Percentiles rank a stretch among this genome's conserved stretches.
phyloP scores from a whole-genome alignment of 2,888 invertebrate genomes.

The Teleiodes luculella region DNA sequence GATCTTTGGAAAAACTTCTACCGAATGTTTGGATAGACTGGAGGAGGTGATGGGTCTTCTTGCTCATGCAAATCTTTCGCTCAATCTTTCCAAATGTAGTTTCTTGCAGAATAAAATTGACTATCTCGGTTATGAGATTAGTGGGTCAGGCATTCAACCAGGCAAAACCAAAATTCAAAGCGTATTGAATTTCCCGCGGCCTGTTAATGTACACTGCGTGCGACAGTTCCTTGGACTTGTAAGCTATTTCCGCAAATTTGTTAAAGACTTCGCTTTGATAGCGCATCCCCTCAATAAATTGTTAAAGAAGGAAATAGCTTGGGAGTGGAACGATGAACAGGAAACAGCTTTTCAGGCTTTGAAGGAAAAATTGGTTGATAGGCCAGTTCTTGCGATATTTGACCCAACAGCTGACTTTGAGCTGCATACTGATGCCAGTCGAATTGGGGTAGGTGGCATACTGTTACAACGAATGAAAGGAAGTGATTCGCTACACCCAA shows the following conservation, averaged over 20 bases:
- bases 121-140: conserved; percentile 12
- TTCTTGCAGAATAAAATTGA: conserved; percentile 4
- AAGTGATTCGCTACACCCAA: neutral
- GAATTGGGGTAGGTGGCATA: conserved; percentile 21
- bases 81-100: conserved; percentile 3
- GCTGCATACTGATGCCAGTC: conserved; percentile 26
- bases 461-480: neutral
- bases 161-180: conserved; percentile 16
- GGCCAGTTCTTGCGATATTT: conserved; percentile 7
- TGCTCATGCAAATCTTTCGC: neutral
- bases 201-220: conserved; percentile 15
- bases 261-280: conserved; percentile 16
- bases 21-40: neutral
- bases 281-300: conserved; percentile 18
- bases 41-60: conserved; percentile 16
- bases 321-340: conserved; percentile 20
- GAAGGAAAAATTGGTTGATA: neutral
- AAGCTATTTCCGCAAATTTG: conserved; percentile 22
- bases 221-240: conserved; percentile 21
- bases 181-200: conserved; percentile 19
- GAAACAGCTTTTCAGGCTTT: neutral
- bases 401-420: conserved; percentile 12
- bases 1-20: conserved; percentile 16
- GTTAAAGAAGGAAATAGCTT: conserved; percentile 16
- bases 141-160: conserved; percentile 15